phyloP scores from a whole-genome alignment of 1,140 invertebrate genomes.

The Magallana gigas region DNA sequence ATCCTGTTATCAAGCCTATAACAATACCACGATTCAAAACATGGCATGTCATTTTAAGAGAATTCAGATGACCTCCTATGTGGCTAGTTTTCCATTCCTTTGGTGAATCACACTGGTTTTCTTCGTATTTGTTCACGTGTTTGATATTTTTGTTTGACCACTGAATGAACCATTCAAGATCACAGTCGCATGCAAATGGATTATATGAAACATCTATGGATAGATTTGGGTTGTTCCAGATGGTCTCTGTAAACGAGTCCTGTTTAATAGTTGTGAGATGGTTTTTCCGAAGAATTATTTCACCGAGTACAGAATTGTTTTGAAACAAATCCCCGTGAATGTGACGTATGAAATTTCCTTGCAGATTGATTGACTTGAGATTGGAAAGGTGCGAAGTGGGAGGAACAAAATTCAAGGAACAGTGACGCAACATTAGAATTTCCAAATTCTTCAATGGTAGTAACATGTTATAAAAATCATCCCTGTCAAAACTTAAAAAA shows the following conservation, averaged over 20 bases:
- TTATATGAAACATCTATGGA: slow-evolving; percentile 42
- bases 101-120: slow-evolving; percentile 40
- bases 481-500: background rate
- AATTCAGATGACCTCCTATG: background rate
- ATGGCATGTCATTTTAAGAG: background rate
- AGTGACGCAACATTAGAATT: background rate
- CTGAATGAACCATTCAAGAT: background rate
- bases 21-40: background rate
- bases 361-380: background rate
- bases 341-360: background rate
- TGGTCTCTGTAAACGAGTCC: slow-evolving; percentile 1
- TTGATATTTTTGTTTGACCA: background rate
- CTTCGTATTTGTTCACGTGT: background rate
- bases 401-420: slow-evolving; percentile 3
- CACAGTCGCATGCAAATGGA: slow-evolving; percentile 23
- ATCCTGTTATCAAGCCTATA: background rate
- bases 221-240: background rate
- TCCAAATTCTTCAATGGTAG: background rate
- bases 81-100: background rate
- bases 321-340: background rate
- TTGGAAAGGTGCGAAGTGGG: background rate
- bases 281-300: background rate
- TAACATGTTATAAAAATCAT: background rate
- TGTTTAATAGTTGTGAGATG: background rate
- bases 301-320: background rate